Base-by-base conservation (phyloP, 2,113 vertebrate species). In the Pygathrix nemaeus region DNA sequence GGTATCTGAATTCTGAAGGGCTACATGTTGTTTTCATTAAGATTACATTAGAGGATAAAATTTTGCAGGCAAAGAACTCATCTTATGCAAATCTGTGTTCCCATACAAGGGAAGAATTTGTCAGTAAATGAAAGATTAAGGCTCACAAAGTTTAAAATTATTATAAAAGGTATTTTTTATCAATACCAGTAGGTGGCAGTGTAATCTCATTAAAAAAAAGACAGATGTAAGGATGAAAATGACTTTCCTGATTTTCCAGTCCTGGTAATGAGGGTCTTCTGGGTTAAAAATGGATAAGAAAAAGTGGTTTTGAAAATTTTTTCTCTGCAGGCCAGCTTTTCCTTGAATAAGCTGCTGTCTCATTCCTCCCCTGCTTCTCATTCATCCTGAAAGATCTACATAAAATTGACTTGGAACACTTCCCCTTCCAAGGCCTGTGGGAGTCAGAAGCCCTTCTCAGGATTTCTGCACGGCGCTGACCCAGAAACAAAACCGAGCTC, bases 151-250 rank as follows among this genome's bases (percentile, higher is more conserved):
- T 73, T 93, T 73, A 27, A 75, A 86, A 57, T 59, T 52, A 50
- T 85, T 64, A 43, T 75, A 55, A 83, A 72, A 59, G 45, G 25
- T 68, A 25, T 20, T 87, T 97, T 94, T 95, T 91, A 75, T 0
- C 90, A 40, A 20, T 52, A 81, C 95, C 98, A 98, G 72, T 68
- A 98, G 98, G 85, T 98, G 98, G 98, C 98, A 98, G 13, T 97
- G n/a, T 97, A 96, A 84, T 66, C 57, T 52, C 84, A 90, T 82
- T 45, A 76, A 96, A 97, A 97, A 97, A 97, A 95, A 96, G 38
- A 59, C 27, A 11, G 30, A 59, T 61, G 0, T 57, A 35, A 80
- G 7, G 40, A 61, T 70, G 88, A 83, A 82, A 78, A 66, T 5
- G 11, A 59, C 59, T 94, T 90, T 75, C 43, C 38, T 87, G 75